Base-by-base conservation (phyloP, 2,797 vertebrate genomes). In the Rhinatrema bivittatum region DNA sequence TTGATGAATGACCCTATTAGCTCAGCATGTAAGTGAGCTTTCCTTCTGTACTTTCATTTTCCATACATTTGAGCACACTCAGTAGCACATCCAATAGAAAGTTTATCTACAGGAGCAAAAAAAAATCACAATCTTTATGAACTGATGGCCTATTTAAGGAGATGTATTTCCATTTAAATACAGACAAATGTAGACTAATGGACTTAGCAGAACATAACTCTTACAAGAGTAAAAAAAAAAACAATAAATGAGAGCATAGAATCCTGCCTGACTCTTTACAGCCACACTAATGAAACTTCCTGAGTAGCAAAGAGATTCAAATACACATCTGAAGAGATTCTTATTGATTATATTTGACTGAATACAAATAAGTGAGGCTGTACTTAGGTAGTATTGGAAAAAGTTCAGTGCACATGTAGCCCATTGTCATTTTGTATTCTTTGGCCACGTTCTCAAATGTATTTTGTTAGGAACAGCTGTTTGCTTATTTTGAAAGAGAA, bases 401-500 rank as follows among this genome's bases (percentile, higher is more conserved):
- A 74, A 69, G 58, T 52, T 40, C 35, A 46, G 65, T 72, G 55
- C 37, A 38, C 15, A 2, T 16, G 34, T 33, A 42, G 34, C 43
- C 40, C 24, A 37, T 38, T 15, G 6, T 54, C 27, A 52, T 53
- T 58, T 59, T 59, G 56, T 55, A 60, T 63, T 71, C 62, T n/a
- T n/a, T 60, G 48, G 71, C 84, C 82, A 83, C 70, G 65, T 43
- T 82, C 74, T 85, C 79, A 86, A 79, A 85, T 81, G 53, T 46
- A 66, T 74, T 61, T 72, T 82, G 76, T 79, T 72, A 67, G 5
- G 25, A 76, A 77, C 75, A 85, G 78, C 76, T 86, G 79, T 68
- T 67, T 68, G 65, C 59, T 65, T 62, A 62, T 67, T 83, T 77
- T 59, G 48, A 60, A 69, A 76, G 56, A 25, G 32, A 56, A 59